Percentiles rank a stretch among this genome's conserved stretches.
Evolutionary conservation across 2,888 invertebrate species (phyloP).

Genomic region (Hypercompe scribonia): DNA sequence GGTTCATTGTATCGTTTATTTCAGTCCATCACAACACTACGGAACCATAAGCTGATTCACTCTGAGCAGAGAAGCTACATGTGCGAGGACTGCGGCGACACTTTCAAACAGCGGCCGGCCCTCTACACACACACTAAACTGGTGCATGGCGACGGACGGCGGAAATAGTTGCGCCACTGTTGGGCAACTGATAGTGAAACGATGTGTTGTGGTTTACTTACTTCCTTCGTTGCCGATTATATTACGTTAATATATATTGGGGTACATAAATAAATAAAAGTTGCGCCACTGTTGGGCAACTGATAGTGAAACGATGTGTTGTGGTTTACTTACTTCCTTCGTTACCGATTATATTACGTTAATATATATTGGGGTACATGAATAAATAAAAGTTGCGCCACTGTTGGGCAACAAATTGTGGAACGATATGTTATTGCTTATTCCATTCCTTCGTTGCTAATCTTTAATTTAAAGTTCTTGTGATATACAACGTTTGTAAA

Average conservation of each 20-base stretch:
- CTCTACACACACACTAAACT: constrained; percentile 66
- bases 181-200: no score
- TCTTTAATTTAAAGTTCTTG: no score
- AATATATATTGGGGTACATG: not conserved
- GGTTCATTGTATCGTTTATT: not conserved
- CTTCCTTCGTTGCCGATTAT: no score
- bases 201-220: no score
- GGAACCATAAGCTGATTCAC: constrained; percentile 64
- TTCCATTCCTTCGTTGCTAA: no score
- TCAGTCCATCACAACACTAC: constrained; percentile 62
- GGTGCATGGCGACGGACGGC: constrained; percentile 48
- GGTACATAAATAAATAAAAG: no score
- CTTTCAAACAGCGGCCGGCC: constrained; percentile 69
- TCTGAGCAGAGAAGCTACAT: constrained; percentile 64
- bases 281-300: no score
- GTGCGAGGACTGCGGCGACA: constrained; percentile 73
- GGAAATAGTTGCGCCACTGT: constrained; percentile 15
- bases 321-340: no score
- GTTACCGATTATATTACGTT: not conserved
- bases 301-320: no score
- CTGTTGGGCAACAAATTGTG: constrained; percentile 2
- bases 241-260: no score
- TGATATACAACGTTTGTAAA: no score
- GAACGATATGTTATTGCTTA: no score
- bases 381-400: not conserved